Percentiles rank a stretch among this genome's conserved stretches.
phyloP scores from a whole-genome alignment of 2,113 vertebrate genomes.

The Psephotus haematonotus region DNA sequence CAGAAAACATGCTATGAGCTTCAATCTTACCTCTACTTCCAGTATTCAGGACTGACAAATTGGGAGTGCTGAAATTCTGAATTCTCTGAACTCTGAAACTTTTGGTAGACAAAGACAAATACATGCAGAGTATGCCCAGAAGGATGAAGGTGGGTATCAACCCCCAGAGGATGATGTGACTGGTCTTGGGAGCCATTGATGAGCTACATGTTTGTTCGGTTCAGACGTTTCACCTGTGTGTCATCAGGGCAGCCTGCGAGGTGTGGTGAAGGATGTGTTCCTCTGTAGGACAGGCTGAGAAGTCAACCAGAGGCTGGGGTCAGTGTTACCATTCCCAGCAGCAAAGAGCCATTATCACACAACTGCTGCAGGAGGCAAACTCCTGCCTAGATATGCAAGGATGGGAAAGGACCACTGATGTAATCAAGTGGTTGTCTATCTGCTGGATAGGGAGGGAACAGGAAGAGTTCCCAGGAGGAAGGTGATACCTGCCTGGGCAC shows the following conservation, averaged over 20 bases:
- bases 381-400: accelerated
- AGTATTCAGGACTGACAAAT: neutral
- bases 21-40: neutral
- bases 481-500: neutral
- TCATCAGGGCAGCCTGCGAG: neutral
- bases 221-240: neutral
- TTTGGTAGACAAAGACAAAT: neutral
- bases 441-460: neutral
- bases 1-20: neutral
- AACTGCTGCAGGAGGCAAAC: neutral
- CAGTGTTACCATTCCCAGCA: neutral
- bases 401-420: neutral
- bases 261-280: neutral
- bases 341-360: neutral
- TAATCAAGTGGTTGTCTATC: no score
- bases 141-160: neutral
- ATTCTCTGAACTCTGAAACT: neutral
- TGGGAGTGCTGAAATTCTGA: neutral
- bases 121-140: neutral
- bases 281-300: neutral
- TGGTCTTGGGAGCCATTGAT: neutral
- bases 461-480: neutral
- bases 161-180: neutral
- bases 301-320: neutral
- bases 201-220: accelerated